phyloP scores from a whole-genome alignment of 2,888 invertebrate species.

The Lymantria monacha region DNA sequence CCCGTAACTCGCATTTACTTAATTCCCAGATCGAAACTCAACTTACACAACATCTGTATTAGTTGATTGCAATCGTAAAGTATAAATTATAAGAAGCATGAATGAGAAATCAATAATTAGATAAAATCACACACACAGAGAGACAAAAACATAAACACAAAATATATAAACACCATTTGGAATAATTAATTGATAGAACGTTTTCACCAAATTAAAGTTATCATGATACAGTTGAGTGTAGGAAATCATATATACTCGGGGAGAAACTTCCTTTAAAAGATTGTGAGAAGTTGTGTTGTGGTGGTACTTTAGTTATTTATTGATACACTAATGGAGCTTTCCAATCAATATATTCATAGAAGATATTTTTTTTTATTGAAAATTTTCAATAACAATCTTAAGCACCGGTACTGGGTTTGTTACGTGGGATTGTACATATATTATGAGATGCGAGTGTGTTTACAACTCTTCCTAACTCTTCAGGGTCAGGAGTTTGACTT shows the following conservation, averaged over 20 bases:
- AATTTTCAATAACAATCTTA: too few species aligned
- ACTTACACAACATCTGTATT: conserved; percentile 6
- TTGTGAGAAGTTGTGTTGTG: too few species aligned
- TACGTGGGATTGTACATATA: too few species aligned
- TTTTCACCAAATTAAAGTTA: conserved; percentile 14
- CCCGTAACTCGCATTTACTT: conserved; percentile 9
- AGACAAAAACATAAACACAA: conserved; percentile 17
- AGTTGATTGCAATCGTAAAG: conserved; percentile 10
- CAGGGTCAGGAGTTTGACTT: too few species aligned
- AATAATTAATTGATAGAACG: conserved; percentile 17
- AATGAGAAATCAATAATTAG: conserved; percentile 29
- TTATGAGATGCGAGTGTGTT: too few species aligned
- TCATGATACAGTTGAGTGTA: conserved; percentile 14
- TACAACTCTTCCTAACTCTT: too few species aligned
- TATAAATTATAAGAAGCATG: conserved; percentile 19
- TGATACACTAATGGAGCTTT: too few species aligned
- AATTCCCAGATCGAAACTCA: not conserved
- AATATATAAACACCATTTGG: conserved; percentile 15
- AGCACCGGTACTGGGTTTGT: too few species aligned
- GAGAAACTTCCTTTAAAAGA: too few species aligned
- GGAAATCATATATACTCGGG: not conserved
- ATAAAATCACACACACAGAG: conserved; percentile 19
- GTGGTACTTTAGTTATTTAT: too few species aligned
- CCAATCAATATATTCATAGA: too few species aligned
- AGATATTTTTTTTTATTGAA: too few species aligned